Evolutionary conservation across 2,888 invertebrate species (phyloP).

Genomic region (Amblyteles armatorius): DNA sequence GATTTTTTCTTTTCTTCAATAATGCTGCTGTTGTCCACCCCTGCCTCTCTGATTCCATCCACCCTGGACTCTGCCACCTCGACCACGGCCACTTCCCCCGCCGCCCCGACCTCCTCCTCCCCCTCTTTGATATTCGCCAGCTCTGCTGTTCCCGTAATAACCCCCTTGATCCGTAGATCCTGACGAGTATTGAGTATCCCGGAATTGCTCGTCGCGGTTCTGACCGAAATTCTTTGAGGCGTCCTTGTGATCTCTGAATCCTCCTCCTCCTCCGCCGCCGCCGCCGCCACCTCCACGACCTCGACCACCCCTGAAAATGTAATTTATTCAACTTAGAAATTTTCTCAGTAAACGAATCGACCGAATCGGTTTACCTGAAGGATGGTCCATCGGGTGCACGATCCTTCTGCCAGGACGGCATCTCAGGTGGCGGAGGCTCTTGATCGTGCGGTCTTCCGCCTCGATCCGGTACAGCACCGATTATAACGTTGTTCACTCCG

Average conservation of each 20-base stretch:
- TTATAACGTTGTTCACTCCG: conserved; percentile 94
- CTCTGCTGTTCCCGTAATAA: conserved; percentile 69
- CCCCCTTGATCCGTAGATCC: conserved; percentile 56
- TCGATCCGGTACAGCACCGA: conserved; percentile 96
- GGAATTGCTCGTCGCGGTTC: conserved; percentile 69
- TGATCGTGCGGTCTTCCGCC: conserved; percentile 97
- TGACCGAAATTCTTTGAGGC: conserved; percentile 75
- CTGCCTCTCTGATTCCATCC: conserved; percentile 83
- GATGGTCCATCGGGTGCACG: conserved; percentile 85
- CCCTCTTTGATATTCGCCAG: conserved; percentile 72
- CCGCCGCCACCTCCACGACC: conserved; percentile 75
- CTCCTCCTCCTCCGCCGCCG: conserved; percentile 74
- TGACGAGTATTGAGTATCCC: conserved; percentile 65
- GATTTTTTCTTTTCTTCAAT: conserved; percentile 49
- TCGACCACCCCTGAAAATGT: conserved; percentile 74
- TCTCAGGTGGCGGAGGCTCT: conserved; percentile 97
- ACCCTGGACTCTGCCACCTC: conserved; percentile 83
- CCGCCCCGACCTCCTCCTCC: conserved; percentile 72
- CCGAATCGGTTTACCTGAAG: conserved; percentile 67
- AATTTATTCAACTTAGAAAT: conserved; percentile 1
- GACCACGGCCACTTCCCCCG: conserved; percentile 76
- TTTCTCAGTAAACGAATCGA: neutral
- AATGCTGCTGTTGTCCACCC: conserved; percentile 68
- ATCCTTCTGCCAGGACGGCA: conserved; percentile 97
- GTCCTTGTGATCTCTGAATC: conserved; percentile 75